Base-by-base conservation (phyloP, 2,888 invertebrate genomes). In the Synanthedon vespiformis region DNA sequence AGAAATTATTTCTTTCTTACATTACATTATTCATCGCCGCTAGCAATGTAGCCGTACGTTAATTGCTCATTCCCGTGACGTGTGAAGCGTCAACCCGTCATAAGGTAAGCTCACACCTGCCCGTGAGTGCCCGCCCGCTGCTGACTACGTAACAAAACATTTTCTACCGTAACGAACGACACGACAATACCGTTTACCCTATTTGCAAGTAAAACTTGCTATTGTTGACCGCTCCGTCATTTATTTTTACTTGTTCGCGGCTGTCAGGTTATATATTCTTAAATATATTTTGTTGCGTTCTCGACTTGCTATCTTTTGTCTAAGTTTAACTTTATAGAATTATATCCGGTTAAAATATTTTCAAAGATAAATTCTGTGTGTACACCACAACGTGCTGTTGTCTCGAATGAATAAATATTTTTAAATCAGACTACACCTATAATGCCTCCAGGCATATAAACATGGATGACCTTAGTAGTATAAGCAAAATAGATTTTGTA, bases 71-170 rank as follows among this genome's bases (percentile, higher is more conserved):
- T 49, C 56, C 60, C 61, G 60, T 65, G 63, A 70, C 69, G 72
- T 67, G 68, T 69, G 65, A 74, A 71, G 66, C 61, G 60, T 61
- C 65, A 58, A 56, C 55, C 64, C 64, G 64, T 66, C 74, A 69
- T 68, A 62, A 66, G 65, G 64, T 61, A 68, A 67, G 73, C 74
- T 60, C 67, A 62, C 82, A 83, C 44, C 44, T n/a, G 34, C n/a
- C 50, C 34, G 44, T 44, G 13, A 13, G 13, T 44, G 18, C 22
- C 44, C 14, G 44, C 44, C 44, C 44, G 44, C 44, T 44, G 44
- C 8, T 44, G 44, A 44, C 13, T 44, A n/a, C 13, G 13, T 44
- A 48, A 52, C 52, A 52, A 52, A 52, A 48, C 49, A 14, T 44
- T 44, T 44, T 13, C 44, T 12, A 44, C 44, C 44, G 44, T 44